phyloP scores from a whole-genome alignment of 2,797 vertebrate species.

The Cryptoprocta ferox region DNA sequence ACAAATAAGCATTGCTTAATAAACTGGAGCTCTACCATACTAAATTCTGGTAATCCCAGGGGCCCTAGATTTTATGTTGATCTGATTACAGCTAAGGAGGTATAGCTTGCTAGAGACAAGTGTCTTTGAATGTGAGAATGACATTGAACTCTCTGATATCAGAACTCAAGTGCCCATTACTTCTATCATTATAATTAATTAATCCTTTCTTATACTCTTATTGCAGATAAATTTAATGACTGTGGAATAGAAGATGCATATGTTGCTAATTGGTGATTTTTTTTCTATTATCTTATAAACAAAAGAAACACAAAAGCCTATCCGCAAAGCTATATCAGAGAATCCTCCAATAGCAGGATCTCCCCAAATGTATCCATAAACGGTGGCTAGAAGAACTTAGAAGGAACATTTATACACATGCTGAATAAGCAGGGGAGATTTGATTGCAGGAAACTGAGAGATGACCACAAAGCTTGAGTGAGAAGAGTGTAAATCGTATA shows the following conservation, averaged over 20 bases:
- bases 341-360: rapidly evolving
- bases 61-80: not conserved
- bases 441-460: not conserved
- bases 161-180: not conserved
- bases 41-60: not conserved
- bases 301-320: not conserved
- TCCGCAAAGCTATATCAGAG: not conserved
- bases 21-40: rapidly evolving
- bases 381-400: not conserved
- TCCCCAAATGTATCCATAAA: not conserved
- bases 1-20: not conserved
- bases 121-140: not conserved
- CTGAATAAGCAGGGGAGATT: not conserved
- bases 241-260: not conserved
- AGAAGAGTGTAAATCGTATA: not conserved
- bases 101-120: not conserved
- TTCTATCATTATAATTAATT: not conserved
- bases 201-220: not conserved
- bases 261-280: not conserved
- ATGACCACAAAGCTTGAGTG: not conserved
- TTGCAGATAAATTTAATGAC: not conserved
- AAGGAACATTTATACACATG: not conserved
- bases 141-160: not conserved
- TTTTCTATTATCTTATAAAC: not conserved
- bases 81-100: not conserved